Base-by-base conservation (phyloP, 2,113 vertebrate species). In the Myotis brandtii region DNA sequence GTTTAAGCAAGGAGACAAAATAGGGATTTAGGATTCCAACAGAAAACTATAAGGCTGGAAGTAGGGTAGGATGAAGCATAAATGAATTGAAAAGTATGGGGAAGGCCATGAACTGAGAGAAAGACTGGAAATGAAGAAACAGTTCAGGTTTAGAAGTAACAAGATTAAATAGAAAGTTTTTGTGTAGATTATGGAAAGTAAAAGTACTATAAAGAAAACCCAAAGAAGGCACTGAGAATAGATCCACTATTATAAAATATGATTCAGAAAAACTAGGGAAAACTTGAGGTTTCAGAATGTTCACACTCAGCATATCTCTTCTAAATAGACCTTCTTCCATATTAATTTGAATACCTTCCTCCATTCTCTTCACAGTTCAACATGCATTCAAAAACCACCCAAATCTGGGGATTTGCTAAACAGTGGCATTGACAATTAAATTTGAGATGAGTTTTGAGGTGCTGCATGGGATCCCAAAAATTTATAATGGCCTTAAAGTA, bases 401-500 rank as follows among this genome's bases (percentile, higher is more conserved):
- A 77, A 40, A 84, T 56, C 34, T 37, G 10, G 43, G 14, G 23
- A 84, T 40, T 76, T 66, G 40, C 56, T 43, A 34, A 21, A 59
- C 2, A 62, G 10, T 18, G 67, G 18, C 67, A 77, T 9, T 48
- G 32, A 27, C 20, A 54, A 66, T 54, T 93, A 92, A 77, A 27
- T 62, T 21, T 79, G 59, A 82, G 50, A 25, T n/a, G n/a, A 91
- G 46, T 86, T 86, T 85, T 93, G 75, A 92, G 37, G 13, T 86
- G 48, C 62, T 54, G 1, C 46, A 27, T 12, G 11, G 18, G 10
- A 83, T 50, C 27, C 8, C 48, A 34, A 27, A 83, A 48, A 86
- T 86, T 70, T 84, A 81, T 34, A 89, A 94, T 69, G 43, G 70
- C 90, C 80, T 91, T 46, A 64, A 91, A 77, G 43, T 30, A 75